phyloP scores from a whole-genome alignment of 2,888 invertebrate genomes.

The Rhabditophanes sp. region DNA sequence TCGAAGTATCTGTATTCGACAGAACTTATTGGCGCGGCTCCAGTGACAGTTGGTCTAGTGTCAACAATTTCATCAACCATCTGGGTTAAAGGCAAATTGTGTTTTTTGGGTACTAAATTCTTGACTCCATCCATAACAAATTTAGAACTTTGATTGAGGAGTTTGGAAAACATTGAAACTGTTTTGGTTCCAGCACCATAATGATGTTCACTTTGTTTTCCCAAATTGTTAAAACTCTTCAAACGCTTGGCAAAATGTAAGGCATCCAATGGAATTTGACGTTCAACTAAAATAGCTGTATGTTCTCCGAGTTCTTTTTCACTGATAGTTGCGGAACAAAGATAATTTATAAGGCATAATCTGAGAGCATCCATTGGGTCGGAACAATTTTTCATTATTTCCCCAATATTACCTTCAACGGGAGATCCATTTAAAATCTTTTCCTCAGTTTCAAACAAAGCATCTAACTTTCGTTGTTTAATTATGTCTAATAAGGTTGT shows the following conservation, averaged over 20 bases:
- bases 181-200: constrained; percentile 75
- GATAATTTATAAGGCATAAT: constrained; percentile 28
- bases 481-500: constrained; percentile 55
- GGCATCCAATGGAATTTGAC: no score
- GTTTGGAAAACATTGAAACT: constrained; percentile 85
- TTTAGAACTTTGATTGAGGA: constrained; percentile 86
- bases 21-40: constrained; percentile 1
- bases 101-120: constrained; percentile 91
- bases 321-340: constrained; percentile 17
- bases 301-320: no score
- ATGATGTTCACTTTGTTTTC: constrained; percentile 56
- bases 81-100: constrained; percentile 47
- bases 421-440: constrained; percentile 70
- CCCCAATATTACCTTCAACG: constrained; percentile 46
- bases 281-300: no score
- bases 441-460: constrained; percentile 91
- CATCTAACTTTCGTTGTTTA: constrained; percentile 65
- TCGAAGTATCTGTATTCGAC: constrained; percentile 75
- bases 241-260: background rate
- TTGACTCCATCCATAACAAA: constrained; percentile 82
- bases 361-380: constrained; percentile 29
- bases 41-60: constrained; percentile 18
- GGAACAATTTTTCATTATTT: constrained; percentile 13
- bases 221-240: no score
- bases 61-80: constrained; percentile 34